A percentile compares a stretch with the other conserved stretches of the same genome.
Conservation (phyloP, 2,797 vertebrate genomes). For the Rhinichthys osculus region DNA sequence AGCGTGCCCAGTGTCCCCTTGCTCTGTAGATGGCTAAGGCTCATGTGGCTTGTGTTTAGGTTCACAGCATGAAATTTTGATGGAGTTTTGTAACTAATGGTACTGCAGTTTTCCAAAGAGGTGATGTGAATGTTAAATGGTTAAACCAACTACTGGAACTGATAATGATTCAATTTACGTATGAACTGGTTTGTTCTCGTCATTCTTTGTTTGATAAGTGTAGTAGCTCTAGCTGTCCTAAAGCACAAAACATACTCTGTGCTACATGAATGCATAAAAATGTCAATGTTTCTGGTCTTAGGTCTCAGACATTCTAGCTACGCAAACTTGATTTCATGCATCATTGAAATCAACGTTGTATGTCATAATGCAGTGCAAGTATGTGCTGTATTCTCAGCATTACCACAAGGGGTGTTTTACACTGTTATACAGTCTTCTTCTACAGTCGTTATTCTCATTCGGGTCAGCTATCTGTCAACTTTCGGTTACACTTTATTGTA, state of each 20-base stretch:
- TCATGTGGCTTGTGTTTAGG: conserved; percentile 5
- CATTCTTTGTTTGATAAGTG: neutral
- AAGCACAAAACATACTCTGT: neutral
- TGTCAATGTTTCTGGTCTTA: neutral
- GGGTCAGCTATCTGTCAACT: neutral
- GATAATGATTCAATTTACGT: neutral
- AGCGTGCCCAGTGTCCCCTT: neutral
- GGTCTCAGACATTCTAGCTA: neutral
- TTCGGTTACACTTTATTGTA: neutral
- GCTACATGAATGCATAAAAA: neutral
- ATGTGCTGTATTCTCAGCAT: neutral
- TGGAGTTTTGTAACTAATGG: neutral
- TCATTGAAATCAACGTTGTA: neutral
- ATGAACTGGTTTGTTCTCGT: neutral
- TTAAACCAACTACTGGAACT: neutral
- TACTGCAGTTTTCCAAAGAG: neutral
- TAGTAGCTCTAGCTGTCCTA: neutral
- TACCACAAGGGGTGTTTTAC: neutral
- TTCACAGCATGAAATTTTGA: neutral
- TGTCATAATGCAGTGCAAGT: neutral
- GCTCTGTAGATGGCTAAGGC: neutral
- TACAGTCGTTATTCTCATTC: neutral
- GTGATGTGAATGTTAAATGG: neutral
- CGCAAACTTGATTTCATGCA: neutral
- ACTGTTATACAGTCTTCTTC: neutral